Conservation (phyloP, 1,140 invertebrate species). For the Micrasema longulum region DNA sequence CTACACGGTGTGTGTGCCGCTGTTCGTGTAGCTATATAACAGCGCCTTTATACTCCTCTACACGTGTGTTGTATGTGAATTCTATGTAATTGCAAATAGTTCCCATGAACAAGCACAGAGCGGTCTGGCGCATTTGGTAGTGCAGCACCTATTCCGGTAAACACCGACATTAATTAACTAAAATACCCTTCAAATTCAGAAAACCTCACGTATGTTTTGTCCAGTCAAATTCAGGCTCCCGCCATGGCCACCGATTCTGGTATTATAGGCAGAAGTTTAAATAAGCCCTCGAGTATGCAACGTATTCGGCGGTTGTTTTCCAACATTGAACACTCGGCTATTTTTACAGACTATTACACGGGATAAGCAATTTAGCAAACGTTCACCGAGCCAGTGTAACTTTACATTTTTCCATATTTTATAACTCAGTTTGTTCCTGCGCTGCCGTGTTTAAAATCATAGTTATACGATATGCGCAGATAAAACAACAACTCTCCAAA, state of each 20-base stretch:
- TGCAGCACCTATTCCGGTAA: slow-evolving; percentile 36
- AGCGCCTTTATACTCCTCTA: too few species aligned
- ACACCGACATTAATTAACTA: slow-evolving; percentile 52
- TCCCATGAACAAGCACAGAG: slow-evolving; percentile 22
- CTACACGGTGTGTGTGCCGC: neutral
- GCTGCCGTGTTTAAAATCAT: too few species aligned
- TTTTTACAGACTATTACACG: slow-evolving; percentile 1
- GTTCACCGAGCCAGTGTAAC: too few species aligned
- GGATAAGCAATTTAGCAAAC: neutral
- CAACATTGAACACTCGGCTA: neutral
- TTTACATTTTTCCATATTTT: too few species aligned
- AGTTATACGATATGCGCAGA: too few species aligned
- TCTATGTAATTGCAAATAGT: slow-evolving; percentile 42
- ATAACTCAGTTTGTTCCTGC: too few species aligned
- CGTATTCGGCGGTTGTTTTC: slow-evolving; percentile 1
- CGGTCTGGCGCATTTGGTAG: neutral
- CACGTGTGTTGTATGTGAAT: neutral
- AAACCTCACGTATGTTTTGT: slow-evolving; percentile 39
- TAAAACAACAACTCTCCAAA: too few species aligned
- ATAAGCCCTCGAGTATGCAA: slow-evolving; percentile 2
- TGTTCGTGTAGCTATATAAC: too few species aligned
- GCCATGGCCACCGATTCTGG: neutral
- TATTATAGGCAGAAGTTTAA: slow-evolving; percentile 20
- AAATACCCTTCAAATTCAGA: slow-evolving; percentile 48
- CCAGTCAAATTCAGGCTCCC: slow-evolving; percentile 24